phyloP scores from a whole-genome alignment of 2,797 vertebrate species.

The Sebastes itinus region DNA sequence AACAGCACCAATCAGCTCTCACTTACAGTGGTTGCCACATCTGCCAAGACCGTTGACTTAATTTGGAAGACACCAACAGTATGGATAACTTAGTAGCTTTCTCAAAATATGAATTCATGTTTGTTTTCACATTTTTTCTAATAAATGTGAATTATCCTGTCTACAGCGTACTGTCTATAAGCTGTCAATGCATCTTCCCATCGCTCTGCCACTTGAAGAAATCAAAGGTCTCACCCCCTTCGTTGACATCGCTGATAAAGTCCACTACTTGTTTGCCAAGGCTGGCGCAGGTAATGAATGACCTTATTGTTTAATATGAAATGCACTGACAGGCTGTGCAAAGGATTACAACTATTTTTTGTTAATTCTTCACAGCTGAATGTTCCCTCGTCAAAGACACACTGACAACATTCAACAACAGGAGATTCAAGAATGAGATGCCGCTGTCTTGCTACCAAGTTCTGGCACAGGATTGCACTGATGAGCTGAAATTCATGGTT shows the following conservation, averaged over 20 bases:
- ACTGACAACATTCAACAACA: conserved; percentile 73
- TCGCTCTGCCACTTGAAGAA: conserved; percentile 67
- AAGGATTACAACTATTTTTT: background rate
- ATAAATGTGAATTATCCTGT: conserved; percentile 1
- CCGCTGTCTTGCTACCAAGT: conserved; percentile 84
- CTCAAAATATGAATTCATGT: background rate
- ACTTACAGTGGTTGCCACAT: conserved; percentile 63
- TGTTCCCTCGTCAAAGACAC: conserved; percentile 31
- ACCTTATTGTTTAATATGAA: background rate
- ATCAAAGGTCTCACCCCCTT: conserved; percentile 42
- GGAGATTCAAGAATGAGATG: conserved; percentile 75
- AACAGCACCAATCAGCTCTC: conserved; percentile 74
- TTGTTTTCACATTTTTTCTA: background rate
- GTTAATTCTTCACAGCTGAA: conserved; percentile 43
- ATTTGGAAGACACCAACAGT: conserved; percentile 64
- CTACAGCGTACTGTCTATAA: conserved; percentile 70
- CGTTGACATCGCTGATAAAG: conserved; percentile 28
- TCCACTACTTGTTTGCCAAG: conserved; percentile 56
- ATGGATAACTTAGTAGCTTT: background rate
- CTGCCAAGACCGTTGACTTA: conserved; percentile 60
- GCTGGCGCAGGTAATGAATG: conserved; percentile 49
- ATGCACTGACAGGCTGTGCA: conserved; percentile 32
- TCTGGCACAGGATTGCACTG: conserved; percentile 84
- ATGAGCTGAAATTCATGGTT: conserved; percentile 85
- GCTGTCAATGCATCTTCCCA: conserved; percentile 58